These are phyloP conservation scores for Iguana delicatissima DNA, from an alignment of 2,797 vertebrate genomes.

Conservation along the genomic window DNA sequence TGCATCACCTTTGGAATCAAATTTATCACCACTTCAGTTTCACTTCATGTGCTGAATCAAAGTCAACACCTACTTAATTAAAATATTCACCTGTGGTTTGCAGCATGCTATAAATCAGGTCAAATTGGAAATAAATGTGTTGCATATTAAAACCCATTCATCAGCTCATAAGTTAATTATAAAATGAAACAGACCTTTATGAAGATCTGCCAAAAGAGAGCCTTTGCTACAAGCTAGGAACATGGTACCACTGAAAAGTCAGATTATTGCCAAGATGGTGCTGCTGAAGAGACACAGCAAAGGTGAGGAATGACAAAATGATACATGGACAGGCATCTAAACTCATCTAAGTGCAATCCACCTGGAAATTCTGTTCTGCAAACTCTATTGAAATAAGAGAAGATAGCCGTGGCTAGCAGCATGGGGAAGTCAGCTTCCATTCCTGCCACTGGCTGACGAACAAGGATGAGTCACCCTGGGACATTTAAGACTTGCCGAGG, in stretches of 20 bases:
- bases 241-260: not conserved
- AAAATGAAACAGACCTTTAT: slow-evolving; percentile 53
- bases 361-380: not conserved
- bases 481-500: too few relatives aligned
- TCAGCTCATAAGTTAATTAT: slow-evolving; percentile 71
- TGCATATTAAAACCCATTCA: slow-evolving; percentile 71
- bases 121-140: slow-evolving; percentile 73
- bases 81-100: slow-evolving; percentile 71
- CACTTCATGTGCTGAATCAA: slow-evolving; percentile 65
- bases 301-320: not conserved
- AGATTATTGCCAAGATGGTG: not conserved
- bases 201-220: slow-evolving; percentile 51
- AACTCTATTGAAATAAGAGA: not conserved
- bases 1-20: slow-evolving; percentile 66
- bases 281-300: not conserved
- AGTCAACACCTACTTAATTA: slow-evolving; percentile 76
- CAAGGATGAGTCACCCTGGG: too few relatives aligned
- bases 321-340: not conserved
- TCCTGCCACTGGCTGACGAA: not conserved
- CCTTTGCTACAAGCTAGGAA: slow-evolving; percentile 1
- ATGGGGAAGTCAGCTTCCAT: not conserved
- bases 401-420: not conserved
- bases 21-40: slow-evolving; percentile 67
- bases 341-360: not conserved
- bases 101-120: slow-evolving; percentile 73